A percentile compares a stretch with the other conserved stretches of the same genome.
These are phyloP conservation scores for Chymomyza amoena DNA, from an alignment of 2,888 invertebrate genomes.

Conservation along the genomic window DNA sequence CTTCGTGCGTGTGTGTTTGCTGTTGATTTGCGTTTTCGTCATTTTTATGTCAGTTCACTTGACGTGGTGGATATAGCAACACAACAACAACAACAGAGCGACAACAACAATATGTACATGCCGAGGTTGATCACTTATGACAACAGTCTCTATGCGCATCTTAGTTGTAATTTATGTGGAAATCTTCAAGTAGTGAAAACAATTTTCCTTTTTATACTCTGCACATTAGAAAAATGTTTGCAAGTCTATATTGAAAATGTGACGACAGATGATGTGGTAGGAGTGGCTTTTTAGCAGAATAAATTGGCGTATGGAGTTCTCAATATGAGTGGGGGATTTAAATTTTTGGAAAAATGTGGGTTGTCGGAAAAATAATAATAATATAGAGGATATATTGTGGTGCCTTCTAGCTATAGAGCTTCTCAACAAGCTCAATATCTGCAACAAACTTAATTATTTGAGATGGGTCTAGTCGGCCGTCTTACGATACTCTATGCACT, in stretches of 20 bases:
- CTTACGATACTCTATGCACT: no score
- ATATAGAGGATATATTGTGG: no score
- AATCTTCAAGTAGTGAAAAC: slow-evolving; percentile 57
- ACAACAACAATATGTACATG: slow-evolving; percentile 5
- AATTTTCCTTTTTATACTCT: slow-evolving; percentile 60
- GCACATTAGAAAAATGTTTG: not conserved
- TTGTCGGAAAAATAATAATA: no score
- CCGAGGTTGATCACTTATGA: slow-evolving; percentile 67
- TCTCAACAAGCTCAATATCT: no score
- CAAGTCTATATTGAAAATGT: not conserved
- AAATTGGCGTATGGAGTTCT: no score
- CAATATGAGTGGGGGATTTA: no score
- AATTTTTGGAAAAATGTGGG: no score
- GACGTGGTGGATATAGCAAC: slow-evolving; percentile 51
- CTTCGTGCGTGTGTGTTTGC: slow-evolving; percentile 49
- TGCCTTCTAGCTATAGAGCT: no score
- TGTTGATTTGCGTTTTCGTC: slow-evolving; percentile 73
- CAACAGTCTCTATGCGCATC: slow-evolving; percentile 45
- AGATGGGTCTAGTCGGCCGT: no score
- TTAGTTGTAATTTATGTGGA: slow-evolving; percentile 65
- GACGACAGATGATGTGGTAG: not conserved
- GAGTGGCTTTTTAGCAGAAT: no score
- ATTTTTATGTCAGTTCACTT: slow-evolving; percentile 70
- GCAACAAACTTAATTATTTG: no score
- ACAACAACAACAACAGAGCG: slow-evolving; percentile 21